These are phyloP conservation scores for Rhabditoides inermis DNA, from an alignment of 2,888 invertebrate genomes.

Conservation along the genomic window DNA sequence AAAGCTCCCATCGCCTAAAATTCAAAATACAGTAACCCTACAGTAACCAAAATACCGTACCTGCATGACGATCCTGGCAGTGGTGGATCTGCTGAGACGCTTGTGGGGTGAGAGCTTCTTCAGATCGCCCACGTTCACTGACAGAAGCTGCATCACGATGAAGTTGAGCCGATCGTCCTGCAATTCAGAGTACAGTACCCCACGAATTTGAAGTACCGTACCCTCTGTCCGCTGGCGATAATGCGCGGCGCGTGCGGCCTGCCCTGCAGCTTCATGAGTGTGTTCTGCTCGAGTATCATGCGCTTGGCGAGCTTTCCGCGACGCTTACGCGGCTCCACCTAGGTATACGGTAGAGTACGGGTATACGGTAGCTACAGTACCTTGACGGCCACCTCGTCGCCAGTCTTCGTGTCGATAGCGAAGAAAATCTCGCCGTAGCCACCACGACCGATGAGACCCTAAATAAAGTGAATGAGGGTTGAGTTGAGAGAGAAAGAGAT, in stretches of 20 bases:
- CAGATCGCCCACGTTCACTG: slow-evolving; percentile 34
- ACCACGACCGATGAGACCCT: slow-evolving; percentile 32
- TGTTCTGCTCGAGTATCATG: slow-evolving; percentile 34
- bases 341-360: too few relatives aligned
- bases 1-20: slow-evolving; percentile 33
- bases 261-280: slow-evolving; percentile 19
- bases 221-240: slow-evolving; percentile 16
- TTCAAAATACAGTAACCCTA: too few relatives aligned
- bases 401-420: slow-evolving; percentile 17
- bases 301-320: slow-evolving; percentile 18
- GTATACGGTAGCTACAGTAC: too few relatives aligned
- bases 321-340: slow-evolving; percentile 24
- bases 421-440: slow-evolving; percentile 37
- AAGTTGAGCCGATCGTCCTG: not conserved
- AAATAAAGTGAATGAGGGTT: too few relatives aligned
- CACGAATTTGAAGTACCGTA: not conserved
- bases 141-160: slow-evolving; percentile 38
- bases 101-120: slow-evolving; percentile 26
- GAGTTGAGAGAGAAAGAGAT: too few relatives aligned
- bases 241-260: slow-evolving; percentile 19
- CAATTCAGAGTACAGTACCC: too few relatives aligned
- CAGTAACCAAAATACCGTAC: too few relatives aligned
- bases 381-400: slow-evolving; percentile 26
- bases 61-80: slow-evolving; percentile 29
- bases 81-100: slow-evolving; percentile 21